Evolutionary conservation across 2,113 vertebrate genomes (phyloP).

Genomic region (Dasyurus viverrinus): DNA sequence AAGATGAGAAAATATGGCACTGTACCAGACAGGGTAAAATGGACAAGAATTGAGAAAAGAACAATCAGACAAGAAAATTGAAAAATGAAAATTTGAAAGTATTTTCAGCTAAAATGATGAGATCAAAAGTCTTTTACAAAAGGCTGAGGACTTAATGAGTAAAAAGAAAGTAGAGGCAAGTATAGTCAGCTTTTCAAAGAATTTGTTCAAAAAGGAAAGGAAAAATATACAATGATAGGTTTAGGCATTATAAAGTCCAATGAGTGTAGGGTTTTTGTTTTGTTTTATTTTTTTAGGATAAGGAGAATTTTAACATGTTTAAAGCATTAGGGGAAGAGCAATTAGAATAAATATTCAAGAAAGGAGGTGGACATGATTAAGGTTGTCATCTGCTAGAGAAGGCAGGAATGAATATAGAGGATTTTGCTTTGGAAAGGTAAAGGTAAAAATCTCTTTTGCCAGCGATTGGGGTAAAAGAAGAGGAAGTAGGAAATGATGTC

Average conservation of each 20-base stretch:
- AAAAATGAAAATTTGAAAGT: not conserved
- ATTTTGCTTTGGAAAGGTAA: not conserved
- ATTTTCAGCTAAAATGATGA: not conserved
- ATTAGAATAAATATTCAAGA: not conserved
- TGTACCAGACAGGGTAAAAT: not conserved
- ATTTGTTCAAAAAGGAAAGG: not conserved
- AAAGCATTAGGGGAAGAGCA: not conserved
- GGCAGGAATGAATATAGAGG: not conserved
- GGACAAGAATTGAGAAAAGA: not conserved
- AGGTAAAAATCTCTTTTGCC: not conserved
- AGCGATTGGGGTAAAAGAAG: not conserved
- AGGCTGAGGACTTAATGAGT: not conserved
- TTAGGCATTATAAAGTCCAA: no score
- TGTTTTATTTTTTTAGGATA: not conserved
- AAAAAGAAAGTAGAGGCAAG: not conserved
- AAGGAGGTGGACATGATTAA: not conserved
- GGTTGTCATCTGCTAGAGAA: not conserved
- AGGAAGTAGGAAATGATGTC: not conserved
- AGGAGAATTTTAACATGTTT: not conserved
- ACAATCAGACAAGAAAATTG: not conserved
- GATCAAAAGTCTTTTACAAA: not conserved
- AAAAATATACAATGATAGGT: not conserved
- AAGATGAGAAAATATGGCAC: not conserved
- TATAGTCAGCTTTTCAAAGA: not conserved
- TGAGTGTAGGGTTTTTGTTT: no score